Evolutionary conservation across 2,113 vertebrate species (phyloP).

Genomic region (Atlantisia rogersi): DNA sequence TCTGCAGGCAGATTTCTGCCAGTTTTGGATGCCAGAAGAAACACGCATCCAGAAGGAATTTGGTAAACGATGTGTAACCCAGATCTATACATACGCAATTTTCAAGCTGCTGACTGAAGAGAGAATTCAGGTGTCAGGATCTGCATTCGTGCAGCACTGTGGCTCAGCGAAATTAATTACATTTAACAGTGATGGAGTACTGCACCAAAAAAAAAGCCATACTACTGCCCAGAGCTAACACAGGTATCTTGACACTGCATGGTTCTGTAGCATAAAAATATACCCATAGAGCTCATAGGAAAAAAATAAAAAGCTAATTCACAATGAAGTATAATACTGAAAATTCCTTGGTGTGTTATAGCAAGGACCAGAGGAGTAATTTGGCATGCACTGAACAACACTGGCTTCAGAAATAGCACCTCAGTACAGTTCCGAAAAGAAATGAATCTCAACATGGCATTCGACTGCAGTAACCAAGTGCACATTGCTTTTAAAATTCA

Average conservation of each 20-base stretch:
- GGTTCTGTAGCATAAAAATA: neutral
- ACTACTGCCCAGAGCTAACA: neutral
- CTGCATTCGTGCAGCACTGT: neutral
- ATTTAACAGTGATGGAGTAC: neutral
- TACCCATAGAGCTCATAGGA: neutral
- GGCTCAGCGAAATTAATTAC: neutral
- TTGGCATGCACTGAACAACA: neutral
- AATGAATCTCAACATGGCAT: neutral
- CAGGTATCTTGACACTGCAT: rapidly evolving
- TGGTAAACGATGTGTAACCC: neutral
- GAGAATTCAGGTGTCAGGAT: neutral
- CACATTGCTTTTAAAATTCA: slow-evolving; percentile 14
- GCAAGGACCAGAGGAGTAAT: neutral
- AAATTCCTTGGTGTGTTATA: neutral
- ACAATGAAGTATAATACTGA: neutral
- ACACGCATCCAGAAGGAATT: neutral
- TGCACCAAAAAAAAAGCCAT: neutral
- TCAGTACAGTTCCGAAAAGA: neutral
- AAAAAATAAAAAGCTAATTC: neutral
- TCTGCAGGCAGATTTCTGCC: neutral
- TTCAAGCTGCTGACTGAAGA: neutral
- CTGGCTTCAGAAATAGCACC: neutral
- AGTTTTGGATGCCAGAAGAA: neutral
- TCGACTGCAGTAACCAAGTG: neutral
- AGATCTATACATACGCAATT: neutral